These are phyloP conservation scores for Muraenolepis orangiensis DNA, from an alignment of 2,797 vertebrate species.

Conservation along the genomic window DNA sequence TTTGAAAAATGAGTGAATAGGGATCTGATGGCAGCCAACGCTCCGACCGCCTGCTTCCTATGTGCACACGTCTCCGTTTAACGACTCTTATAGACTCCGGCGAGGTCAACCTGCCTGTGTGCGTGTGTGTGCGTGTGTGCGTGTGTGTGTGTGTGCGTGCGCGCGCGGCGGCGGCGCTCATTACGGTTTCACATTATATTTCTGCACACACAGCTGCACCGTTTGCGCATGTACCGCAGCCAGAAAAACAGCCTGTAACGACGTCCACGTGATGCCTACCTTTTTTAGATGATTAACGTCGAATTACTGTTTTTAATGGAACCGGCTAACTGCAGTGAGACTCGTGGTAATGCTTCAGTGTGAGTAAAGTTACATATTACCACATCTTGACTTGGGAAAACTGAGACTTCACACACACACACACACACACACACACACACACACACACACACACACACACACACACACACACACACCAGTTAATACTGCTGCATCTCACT, in stretches of 20 bases:
- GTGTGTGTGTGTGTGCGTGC: too few species aligned
- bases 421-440: too few species aligned
- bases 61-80: not conserved
- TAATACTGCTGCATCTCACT: not conserved
- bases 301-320: not conserved
- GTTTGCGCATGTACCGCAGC: not conserved
- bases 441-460: too few species aligned
- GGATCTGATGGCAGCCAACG: not conserved
- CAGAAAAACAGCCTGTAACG: not conserved
- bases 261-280: not conserved
- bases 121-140: too few species aligned
- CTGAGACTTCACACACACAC: not conserved
- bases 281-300: not conserved
- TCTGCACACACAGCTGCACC: not conserved
- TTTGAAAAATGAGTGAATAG: not conserved
- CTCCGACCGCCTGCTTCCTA: not conserved
- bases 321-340: not conserved
- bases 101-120: too few species aligned
- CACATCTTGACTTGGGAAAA: not conserved
- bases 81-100: not conserved
- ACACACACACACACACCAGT: too few species aligned
- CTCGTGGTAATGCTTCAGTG: not conserved
- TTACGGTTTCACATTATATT: too few species aligned
- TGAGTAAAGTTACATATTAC: not conserved
- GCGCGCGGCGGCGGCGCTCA: too few species aligned